Percentiles rank a stretch among this genome's conserved stretches.
phyloP scores from a whole-genome alignment of 2,888 invertebrate genomes.

The Teleiodes luculella region DNA sequence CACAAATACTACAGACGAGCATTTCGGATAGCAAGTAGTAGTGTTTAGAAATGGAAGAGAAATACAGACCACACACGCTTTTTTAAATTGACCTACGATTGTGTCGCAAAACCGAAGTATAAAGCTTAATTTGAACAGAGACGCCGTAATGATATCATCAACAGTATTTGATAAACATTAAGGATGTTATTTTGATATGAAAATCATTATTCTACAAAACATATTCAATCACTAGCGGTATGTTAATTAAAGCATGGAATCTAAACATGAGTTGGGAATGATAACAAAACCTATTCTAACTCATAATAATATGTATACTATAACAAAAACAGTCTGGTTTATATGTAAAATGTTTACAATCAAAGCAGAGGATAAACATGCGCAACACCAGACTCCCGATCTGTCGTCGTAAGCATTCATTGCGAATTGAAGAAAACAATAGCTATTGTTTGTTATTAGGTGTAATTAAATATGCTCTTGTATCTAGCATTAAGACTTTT shows the following conservation, averaged over 20 bases:
- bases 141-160: not conserved
- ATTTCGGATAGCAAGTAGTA: not conserved
- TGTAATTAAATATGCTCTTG: not conserved
- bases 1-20: slow-evolving; percentile 9
- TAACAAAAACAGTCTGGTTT: slow-evolving; percentile 48
- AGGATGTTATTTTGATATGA: not conserved
- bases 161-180: not conserved
- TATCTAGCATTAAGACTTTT: not conserved
- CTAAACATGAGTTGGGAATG: slow-evolving; percentile 25
- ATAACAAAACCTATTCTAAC: slow-evolving; percentile 37
- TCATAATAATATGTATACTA: not conserved
- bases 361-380: slow-evolving; percentile 38
- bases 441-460: slow-evolving; percentile 4
- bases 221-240: not conserved
- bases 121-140: too few relatives aligned
- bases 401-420: slow-evolving; percentile 35
- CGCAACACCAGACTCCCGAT: slow-evolving; percentile 23
- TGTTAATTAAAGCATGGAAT: not conserved
- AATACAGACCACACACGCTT: too few relatives aligned
- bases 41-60: too few relatives aligned
- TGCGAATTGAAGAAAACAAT: slow-evolving; percentile 35
- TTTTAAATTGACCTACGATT: too few relatives aligned
- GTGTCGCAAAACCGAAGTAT: too few relatives aligned
- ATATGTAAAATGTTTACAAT: slow-evolving; percentile 40
- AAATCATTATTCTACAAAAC: not conserved